These are phyloP conservation scores for Enteromius thamalakanensis DNA, from an alignment of 2,797 vertebrate species.

Conservation along the genomic window DNA sequence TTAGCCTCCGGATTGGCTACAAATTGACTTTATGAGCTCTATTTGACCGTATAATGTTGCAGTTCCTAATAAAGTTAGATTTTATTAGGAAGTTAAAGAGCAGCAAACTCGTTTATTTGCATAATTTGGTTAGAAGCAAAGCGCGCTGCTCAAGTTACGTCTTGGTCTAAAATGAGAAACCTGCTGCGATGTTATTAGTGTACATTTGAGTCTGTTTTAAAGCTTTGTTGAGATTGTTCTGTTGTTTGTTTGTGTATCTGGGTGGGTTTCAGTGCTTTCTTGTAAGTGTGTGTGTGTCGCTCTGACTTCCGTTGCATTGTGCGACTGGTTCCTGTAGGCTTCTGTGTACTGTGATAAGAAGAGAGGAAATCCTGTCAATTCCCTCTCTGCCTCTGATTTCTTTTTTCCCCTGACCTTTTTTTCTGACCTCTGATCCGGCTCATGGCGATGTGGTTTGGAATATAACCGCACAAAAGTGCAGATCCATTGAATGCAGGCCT, in stretches of 20 bases:
- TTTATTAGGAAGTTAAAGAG: constrained; percentile 11
- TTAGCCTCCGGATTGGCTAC: not conserved
- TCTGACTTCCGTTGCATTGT: constrained; percentile 55
- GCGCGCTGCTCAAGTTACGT: not conserved
- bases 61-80: constrained; percentile 22
- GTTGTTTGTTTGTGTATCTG: constrained; percentile 33
- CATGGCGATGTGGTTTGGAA: not conserved
- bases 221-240: not conserved
- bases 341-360: constrained; percentile 65
- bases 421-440: constrained; percentile 4
- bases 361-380: constrained; percentile 65
- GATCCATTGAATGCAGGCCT: not conserved
- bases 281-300: constrained; percentile 24
- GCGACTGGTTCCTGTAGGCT: constrained; percentile 51
- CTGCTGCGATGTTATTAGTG: not conserved
- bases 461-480: not conserved
- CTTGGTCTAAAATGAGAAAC: not conserved
- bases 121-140: constrained; percentile 31
- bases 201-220: not conserved
- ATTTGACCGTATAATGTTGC: not conserved
- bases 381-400: constrained; percentile 47
- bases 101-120: constrained; percentile 17
- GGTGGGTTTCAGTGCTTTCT: constrained; percentile 1
- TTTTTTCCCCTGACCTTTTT: constrained; percentile 20
- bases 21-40: not conserved